These are phyloP conservation scores for Semaprochilodus insignis DNA, from an alignment of 2,797 vertebrate species.

Conservation along the genomic window DNA sequence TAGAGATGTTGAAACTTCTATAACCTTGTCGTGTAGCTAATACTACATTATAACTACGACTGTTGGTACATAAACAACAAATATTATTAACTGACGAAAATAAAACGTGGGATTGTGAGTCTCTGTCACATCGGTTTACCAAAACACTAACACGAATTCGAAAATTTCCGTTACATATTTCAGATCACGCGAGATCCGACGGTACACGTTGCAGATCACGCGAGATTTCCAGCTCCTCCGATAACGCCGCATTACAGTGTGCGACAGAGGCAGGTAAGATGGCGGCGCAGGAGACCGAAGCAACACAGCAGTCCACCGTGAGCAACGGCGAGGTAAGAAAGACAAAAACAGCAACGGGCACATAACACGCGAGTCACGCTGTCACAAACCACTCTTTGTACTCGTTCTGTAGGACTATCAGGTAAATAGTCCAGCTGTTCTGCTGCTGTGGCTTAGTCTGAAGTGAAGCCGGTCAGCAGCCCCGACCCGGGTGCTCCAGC, in stretches of 20 bases:
- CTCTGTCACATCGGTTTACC: too few species aligned
- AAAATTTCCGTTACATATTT: neutral
- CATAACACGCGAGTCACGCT: neutral
- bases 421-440: neutral
- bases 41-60: too few species aligned
- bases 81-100: too few species aligned
- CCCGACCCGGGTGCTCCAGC: slow-evolving; percentile 44
- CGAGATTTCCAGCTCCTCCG: slow-evolving; percentile 63
- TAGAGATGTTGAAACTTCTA: too few species aligned
- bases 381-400: neutral
- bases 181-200: slow-evolving; percentile 13
- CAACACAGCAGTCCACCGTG: slow-evolving; percentile 66
- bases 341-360: slow-evolving; percentile 52
- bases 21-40: too few species aligned
- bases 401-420: neutral
- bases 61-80: too few species aligned
- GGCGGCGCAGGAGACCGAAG: slow-evolving; percentile 83
- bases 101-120: too few species aligned
- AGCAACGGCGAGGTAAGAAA: slow-evolving; percentile 85
- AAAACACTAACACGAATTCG: too few species aligned
- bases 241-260: slow-evolving; percentile 65
- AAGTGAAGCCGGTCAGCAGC: slow-evolving; percentile 51
- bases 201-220: slow-evolving; percentile 61
- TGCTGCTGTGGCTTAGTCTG: neutral
- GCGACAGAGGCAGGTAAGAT: slow-evolving; percentile 83